A percentile compares a stretch with the other conserved stretches of the same genome.
Evolutionary conservation across 2,797 vertebrate genomes (phyloP).

Genomic region (Macropus fuliginosus): DNA sequence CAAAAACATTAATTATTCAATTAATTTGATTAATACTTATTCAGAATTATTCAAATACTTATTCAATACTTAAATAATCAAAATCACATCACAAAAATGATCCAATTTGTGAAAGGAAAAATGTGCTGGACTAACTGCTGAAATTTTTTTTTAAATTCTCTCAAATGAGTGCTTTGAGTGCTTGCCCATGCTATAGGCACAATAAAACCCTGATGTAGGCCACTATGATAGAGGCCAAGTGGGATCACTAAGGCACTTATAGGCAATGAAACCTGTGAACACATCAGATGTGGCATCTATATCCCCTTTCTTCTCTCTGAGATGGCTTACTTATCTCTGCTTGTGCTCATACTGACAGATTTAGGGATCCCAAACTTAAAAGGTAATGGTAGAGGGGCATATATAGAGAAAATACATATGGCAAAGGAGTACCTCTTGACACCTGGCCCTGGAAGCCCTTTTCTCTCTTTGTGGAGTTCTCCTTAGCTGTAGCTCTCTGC

Average conservation of each 20-base stretch:
- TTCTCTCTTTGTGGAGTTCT: too few relatives aligned
- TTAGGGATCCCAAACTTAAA: background rate
- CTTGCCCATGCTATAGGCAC: too few relatives aligned
- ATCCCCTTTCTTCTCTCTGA: background rate
- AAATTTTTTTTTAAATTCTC: background rate
- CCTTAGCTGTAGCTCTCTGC: too few relatives aligned
- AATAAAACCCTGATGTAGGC: too few relatives aligned
- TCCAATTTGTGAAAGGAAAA: background rate
- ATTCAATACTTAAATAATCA: background rate
- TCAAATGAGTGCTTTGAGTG: background rate
- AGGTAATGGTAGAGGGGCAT: background rate
- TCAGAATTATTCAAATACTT: too few relatives aligned
- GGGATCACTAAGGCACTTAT: too few relatives aligned
- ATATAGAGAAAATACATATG: background rate
- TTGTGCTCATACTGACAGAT: background rate
- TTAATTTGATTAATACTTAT: too few relatives aligned
- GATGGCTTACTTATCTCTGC: background rate
- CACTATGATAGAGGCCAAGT: too few relatives aligned
- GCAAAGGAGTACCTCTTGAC: background rate
- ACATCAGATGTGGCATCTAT: too few relatives aligned
- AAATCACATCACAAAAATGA: background rate
- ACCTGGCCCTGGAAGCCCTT: too few relatives aligned
- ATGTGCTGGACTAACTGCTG: background rate
- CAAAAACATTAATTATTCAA: too few relatives aligned
- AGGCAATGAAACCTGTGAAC: too few relatives aligned